Evolutionary conservation across 2,888 invertebrate genomes (phyloP).

Genomic region (Drosophila recens): DNA sequence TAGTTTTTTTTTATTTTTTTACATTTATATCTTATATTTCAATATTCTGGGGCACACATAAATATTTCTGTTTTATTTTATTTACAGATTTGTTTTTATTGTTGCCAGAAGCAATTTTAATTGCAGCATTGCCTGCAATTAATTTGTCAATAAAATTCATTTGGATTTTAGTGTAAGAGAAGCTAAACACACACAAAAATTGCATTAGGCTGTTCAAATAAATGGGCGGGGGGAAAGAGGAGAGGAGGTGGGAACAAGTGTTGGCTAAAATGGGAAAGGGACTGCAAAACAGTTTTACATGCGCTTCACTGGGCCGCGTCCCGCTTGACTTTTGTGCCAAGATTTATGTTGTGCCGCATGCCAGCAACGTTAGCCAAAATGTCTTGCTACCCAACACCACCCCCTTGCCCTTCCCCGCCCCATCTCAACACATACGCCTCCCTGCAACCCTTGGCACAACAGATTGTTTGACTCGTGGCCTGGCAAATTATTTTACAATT

Average conservation of each 20-base stretch:
- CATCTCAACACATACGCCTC: neutral
- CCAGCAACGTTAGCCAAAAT: conserved; percentile 55
- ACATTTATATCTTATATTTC: neutral
- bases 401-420: neutral
- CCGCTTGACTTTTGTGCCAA: conserved; percentile 50
- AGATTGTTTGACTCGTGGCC: conserved; percentile 65
- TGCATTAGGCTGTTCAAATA: conserved; percentile 49
- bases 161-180: conserved; percentile 75
- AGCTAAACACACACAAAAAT: conserved; percentile 41
- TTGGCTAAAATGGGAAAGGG: conserved; percentile 18
- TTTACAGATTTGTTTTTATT: conserved; percentile 8
- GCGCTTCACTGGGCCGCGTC: conserved; percentile 46
- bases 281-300: conserved; percentile 17
- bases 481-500: conserved; percentile 73
- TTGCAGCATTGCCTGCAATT: conserved; percentile 81
- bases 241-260: neutral
- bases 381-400: neutral
- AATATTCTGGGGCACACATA: conserved; percentile 2
- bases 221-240: neutral
- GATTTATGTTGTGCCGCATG: conserved; percentile 80
- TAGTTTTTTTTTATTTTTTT: neutral
- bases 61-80: neutral
- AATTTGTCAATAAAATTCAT: conserved; percentile 85
- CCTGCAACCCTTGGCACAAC: conserved; percentile 5
- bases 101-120: conserved; percentile 66